Percentiles rank a stretch among this genome's conserved stretches.
Evolutionary conservation across 2,113 vertebrate genomes (phyloP).

Genomic region (Lagopus leucura): DNA sequence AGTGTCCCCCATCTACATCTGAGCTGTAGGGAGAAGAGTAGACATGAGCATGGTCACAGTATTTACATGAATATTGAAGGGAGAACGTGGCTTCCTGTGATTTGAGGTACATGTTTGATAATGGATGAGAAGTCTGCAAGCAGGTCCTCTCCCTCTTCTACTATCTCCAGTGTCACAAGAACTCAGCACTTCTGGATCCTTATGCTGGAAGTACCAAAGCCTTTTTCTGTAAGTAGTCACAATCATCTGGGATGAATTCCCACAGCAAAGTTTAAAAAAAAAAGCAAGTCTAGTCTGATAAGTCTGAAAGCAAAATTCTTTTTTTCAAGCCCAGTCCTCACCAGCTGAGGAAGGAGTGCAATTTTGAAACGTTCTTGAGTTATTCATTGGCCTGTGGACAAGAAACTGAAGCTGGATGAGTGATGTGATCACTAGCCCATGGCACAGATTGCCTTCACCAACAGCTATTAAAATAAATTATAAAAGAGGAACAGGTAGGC

Average conservation of each 20-base stretch:
- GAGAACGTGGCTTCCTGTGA: not conserved
- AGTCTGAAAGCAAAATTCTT: not conserved
- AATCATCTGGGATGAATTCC: not conserved
- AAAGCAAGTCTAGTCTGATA: not conserved
- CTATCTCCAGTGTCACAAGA: not conserved
- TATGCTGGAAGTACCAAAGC: not conserved
- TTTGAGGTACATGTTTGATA: not conserved
- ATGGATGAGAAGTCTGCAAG: not conserved
- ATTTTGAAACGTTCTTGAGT: not conserved
- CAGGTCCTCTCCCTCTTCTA: not conserved
- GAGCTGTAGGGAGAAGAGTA: not conserved
- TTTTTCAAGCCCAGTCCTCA: not conserved
- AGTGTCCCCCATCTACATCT: not conserved
- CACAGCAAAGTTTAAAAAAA: not conserved
- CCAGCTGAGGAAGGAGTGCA: not conserved
- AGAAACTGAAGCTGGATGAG: not conserved
- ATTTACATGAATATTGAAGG: not conserved
- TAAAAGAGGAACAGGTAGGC: not conserved
- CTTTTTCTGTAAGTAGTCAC: not conserved
- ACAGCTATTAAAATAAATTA: not conserved
- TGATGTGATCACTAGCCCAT: not conserved
- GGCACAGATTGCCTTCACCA: not conserved
- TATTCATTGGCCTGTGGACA: not conserved
- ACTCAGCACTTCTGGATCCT: not conserved
- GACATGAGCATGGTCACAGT: not conserved